A percentile compares a stretch with the other conserved stretches of the same genome.
Evolutionary conservation across 2,113 vertebrate genomes (phyloP).

Genomic region (Potamarius usumacintae): DNA sequence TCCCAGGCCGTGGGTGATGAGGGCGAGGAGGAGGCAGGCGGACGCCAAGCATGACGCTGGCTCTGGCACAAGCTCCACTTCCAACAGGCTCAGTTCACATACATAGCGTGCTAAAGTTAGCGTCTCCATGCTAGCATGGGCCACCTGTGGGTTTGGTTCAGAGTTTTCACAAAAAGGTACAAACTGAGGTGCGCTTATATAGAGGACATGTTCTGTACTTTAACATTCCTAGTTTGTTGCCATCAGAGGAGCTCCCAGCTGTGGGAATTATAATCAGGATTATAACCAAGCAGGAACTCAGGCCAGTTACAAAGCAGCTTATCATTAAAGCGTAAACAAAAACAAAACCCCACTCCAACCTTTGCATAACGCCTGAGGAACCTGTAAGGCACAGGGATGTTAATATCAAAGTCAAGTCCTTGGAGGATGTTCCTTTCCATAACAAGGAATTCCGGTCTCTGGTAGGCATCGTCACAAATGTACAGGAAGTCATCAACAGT

Average conservation of each 20-base stretch:
- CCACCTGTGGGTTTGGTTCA: constrained; percentile 16
- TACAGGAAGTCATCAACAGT: constrained; percentile 84
- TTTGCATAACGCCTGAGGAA: constrained; percentile 88
- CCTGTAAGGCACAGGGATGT: constrained; percentile 87
- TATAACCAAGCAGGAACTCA: background rate
- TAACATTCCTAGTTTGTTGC: background rate
- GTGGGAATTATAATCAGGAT: background rate
- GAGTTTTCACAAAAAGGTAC: background rate
- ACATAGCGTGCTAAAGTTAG: constrained; percentile 85
- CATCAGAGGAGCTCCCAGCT: background rate
- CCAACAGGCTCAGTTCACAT: constrained; percentile 86
- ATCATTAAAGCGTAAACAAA: background rate
- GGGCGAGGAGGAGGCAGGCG: constrained; percentile 84
- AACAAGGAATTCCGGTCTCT: constrained; percentile 76
- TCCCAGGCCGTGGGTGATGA: constrained; percentile 78
- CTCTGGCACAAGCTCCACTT: constrained; percentile 75
- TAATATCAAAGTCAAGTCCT: constrained; percentile 85
- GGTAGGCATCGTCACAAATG: constrained; percentile 83
- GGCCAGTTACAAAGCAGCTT: background rate
- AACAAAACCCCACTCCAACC: constrained; percentile 65
- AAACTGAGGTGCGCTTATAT: background rate
- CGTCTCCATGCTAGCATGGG: constrained; percentile 55
- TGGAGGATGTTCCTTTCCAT: constrained; percentile 83
- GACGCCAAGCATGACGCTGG: constrained; percentile 81
- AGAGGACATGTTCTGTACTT: background rate